Base-by-base conservation (phyloP, 2,113 vertebrate species). In the Corvus moneduloides region DNA sequence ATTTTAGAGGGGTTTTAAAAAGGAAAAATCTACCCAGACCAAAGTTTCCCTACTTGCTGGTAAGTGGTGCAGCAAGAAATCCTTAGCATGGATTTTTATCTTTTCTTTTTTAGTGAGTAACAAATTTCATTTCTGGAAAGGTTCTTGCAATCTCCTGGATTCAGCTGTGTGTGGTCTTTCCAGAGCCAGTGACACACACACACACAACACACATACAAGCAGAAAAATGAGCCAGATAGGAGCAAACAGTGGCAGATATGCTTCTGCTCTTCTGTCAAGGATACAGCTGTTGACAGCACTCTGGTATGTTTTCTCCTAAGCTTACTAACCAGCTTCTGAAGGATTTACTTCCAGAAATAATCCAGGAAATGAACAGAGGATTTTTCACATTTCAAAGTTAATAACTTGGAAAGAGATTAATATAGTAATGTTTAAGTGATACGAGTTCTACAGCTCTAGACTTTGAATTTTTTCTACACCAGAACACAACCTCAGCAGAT, bases 311-410 rank as follows among this genome's bases (percentile, higher is more conserved):
- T 82, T 66, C 75, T 83, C 68, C 78, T 88, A 88, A 81, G 86
- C 84, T 91, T 71, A 75, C 88, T 67, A 92, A 84, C 68, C 7
- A 7, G 76, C 76, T 92, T 90, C 88, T 73, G 64, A 85, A 84
- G 78, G 91, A 94, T 87, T 93, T 92, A 59, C 64, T 85, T 83
- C 77, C 93, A 94, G 89, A 79, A 91, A 92, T 94, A 96, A 96
- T 92, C 91, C 93, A 92, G 90, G 62, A 78, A 93, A 59, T 17
- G 71, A 92, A 88, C 20, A 37, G 68, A 84, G 61, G 87, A 84
- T 90, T 93, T 96, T 90, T 90, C 73, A 89, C 76, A 90, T 94
- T 95, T 95, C 85, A n/a, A 94, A 88, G 84, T 87, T 93, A 96
- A 81, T 96, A 94, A 87, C 56, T 80, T 75, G 52, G 79, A 86